Conservation (phyloP, 2,888 invertebrate species). For the Monochamus alternatus region DNA sequence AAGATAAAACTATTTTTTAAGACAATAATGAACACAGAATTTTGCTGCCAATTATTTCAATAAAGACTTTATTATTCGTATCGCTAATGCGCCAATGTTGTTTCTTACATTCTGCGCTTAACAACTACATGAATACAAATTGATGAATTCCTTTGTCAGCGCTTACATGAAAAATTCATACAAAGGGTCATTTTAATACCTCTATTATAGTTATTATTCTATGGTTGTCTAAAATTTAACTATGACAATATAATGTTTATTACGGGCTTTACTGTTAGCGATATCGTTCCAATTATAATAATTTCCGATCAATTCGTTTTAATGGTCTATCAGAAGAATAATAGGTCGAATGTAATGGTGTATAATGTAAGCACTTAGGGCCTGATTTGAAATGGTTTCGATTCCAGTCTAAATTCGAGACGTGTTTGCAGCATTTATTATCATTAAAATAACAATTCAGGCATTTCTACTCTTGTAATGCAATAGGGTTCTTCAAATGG, state of each 20-base stretch:
- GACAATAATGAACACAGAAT: too few species aligned
- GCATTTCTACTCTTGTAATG: too few species aligned
- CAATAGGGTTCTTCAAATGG: too few species aligned
- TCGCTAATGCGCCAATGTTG: background rate
- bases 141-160: background rate
- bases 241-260: background rate
- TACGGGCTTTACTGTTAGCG: constrained; percentile 10
- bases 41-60: background rate
- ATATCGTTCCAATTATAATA: constrained; percentile 21
- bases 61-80: too few species aligned
- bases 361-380: background rate
- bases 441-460: too few species aligned
- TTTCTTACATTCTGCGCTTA: background rate
- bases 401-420: background rate
- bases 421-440: too few species aligned
- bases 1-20: too few species aligned
- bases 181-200: constrained; percentile 3
- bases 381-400: background rate
- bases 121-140: background rate
- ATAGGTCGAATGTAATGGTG: background rate
- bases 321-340: constrained; percentile 17
- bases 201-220: constrained; percentile 10
- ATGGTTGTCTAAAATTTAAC: constrained; percentile 7
- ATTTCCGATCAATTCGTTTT: constrained; percentile 22
- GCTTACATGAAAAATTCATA: background rate